Evolutionary conservation across 2,888 invertebrate species (phyloP), one percentile per base, ranked within the genome.

Genomic region (Drosophila stalkeri): DNA sequence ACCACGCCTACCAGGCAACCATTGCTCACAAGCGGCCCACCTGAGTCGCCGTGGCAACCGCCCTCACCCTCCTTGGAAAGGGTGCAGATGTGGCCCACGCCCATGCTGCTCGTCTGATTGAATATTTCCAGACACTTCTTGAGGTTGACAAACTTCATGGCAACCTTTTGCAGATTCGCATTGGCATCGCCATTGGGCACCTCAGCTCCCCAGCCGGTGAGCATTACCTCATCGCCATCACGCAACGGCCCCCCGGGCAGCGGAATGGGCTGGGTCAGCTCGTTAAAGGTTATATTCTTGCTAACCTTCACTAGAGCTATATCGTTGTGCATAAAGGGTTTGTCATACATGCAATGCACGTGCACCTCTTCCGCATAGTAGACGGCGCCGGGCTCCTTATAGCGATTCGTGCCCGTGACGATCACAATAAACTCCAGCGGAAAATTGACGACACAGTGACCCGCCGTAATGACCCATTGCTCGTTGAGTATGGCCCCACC

Each of bases 291-390:
- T 1, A 95, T 94, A 47, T 94, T 94, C 0, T 92, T 79, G 1
- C 93, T 92, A 16, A 96, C 93, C 82, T 94, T 94, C 3, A 96
- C 78, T 1, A 96, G 91, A 0, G 95, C 96, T 57, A 96, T 96
- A 82, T 96, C 96, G 86, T 96, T 94, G 27, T 91, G 75, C 72
- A 80, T 81, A 3, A 67, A 52, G 12, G 91, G 90, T 2, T 65
- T 46, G 27, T 90, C 80, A 55, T 87, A 91, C 51, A 77, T 63
- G 54, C 89, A 86, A 55, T 91, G 91, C 18, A 78, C 35, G 43
- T 77, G 61, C 9, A 82, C 71, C 47, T 80, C 71, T 0, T 66
- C 65, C 11, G 82, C 62, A 37, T 59, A 44, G 27, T 89, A 81
- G 1, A 71, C 35, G 8, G 63, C 79, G 11, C 80, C 89, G 0